Evolutionary conservation across 1,140 invertebrate genomes (phyloP).

Genomic region (Drosophila lacertosa): DNA sequence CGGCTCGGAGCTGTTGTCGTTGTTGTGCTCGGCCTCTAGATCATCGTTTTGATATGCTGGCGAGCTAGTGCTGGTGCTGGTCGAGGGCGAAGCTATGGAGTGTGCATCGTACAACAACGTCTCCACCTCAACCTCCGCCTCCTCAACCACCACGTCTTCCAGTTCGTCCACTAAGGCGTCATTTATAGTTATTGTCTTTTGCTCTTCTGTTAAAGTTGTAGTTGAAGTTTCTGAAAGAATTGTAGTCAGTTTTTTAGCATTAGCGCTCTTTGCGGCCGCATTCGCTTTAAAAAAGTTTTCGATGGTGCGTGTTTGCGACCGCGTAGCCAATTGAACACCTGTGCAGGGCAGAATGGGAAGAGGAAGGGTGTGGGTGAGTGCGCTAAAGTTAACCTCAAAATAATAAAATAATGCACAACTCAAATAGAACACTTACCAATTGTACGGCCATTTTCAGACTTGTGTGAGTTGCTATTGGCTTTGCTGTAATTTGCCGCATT

Average conservation of each 20-base stretch:
- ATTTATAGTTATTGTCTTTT: constrained; percentile 30
- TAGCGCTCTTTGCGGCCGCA: constrained; percentile 48
- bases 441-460: constrained; percentile 50
- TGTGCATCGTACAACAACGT: constrained; percentile 53
- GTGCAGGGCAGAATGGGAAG: neutral
- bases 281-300: constrained; percentile 80
- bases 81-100: constrained; percentile 50
- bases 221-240: constrained; percentile 20
- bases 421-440: constrained; percentile 62
- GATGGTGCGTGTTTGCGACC: constrained; percentile 79
- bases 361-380: constrained; percentile 1
- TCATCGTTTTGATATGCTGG: constrained; percentile 56
- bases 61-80: constrained; percentile 40
- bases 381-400: constrained; percentile 66
- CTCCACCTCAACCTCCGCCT: too few species aligned
- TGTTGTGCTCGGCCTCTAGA: constrained; percentile 34
- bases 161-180: constrained; percentile 27
- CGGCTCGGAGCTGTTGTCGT: constrained; percentile 27
- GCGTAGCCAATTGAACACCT: constrained; percentile 78
- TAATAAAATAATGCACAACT: too few species aligned
- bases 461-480: constrained; percentile 43
- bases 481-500: constrained; percentile 40
- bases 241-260: constrained; percentile 24
- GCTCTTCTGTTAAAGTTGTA: constrained; percentile 35
- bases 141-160: too few species aligned